phyloP scores from a whole-genome alignment of 2,797 vertebrate genomes.

The Lagodon rhomboides region DNA sequence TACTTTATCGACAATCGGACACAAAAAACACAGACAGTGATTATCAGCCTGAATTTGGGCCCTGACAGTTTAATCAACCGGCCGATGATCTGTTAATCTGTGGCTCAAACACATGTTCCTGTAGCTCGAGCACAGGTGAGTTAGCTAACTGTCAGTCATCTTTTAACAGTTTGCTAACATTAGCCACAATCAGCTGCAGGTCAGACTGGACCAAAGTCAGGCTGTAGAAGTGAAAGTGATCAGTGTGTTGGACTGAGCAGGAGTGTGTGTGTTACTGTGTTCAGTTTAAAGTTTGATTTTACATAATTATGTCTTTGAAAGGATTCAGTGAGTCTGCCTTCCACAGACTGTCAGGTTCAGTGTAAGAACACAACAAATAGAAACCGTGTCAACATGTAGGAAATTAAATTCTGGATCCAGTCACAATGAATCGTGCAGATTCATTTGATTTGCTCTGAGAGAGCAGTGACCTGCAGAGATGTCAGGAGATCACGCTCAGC shows the following conservation, averaged over 20 bases:
- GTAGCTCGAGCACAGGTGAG: not conserved
- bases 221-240: not conserved
- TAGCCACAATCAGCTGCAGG: not conserved
- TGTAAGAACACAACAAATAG: not conserved
- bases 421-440: slow-evolving; percentile 16
- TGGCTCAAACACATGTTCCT: no score
- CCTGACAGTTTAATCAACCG: no score
- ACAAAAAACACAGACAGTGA: no score
- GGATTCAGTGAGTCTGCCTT: not conserved
- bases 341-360: not conserved
- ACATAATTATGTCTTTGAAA: slow-evolving; percentile 8
- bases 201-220: not conserved
- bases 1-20: no score
- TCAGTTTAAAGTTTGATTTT: not conserved
- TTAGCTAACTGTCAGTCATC: not conserved
- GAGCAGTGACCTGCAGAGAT: slow-evolving; percentile 25
- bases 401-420: slow-evolving; percentile 7
- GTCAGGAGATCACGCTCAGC: slow-evolving; percentile 17
- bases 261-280: not conserved
- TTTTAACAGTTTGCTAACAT: no score
- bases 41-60: no score
- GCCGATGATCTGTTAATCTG: no score
- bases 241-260: not conserved
- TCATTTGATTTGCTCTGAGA: slow-evolving; percentile 14
- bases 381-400: not conserved